Base-by-base conservation (phyloP, 1,140 invertebrate genomes). In the Hypsibius dujardini region DNA sequence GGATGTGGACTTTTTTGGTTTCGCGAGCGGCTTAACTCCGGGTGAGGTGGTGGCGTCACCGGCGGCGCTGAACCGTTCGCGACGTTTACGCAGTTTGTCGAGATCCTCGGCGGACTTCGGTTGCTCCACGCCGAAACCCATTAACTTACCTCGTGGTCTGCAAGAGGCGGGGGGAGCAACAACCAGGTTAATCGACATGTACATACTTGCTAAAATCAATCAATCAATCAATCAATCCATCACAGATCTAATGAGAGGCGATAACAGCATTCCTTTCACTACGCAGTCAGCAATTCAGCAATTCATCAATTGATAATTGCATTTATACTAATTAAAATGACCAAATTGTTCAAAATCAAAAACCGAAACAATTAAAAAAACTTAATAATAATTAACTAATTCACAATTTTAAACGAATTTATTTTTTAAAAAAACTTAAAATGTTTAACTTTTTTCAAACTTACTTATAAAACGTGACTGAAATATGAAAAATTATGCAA, bases 61-160 rank as follows among this genome's bases (percentile, higher is more conserved):
- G 12, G 42, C 42, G 62, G 12, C 62, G 42, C 62, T 42, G 62
- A 67, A 67, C 12, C 62, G 62, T 42, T 67, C 62, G 12, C 45
- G 62, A 12, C 62, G 62, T 3, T 45, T 12, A 45, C 62, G 62
- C 12, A 67, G 62, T 7, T 45, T 12, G 3, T 12, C 62, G 12
- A 15, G 62, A 15, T 67, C 62, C 3, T 12, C 62, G 12, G 12
- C 62, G 3, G 62, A 15, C 62, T 15, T 67, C 12, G 62, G 62
- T 7, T 12, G 3, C 42, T 67, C 62, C 3, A 42, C 42, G 42
- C 62, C 62, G 12, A 67, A 15, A 67, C 62, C 62, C 62, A 67
- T 12, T 67, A 67, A 67, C 62, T 67, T 67, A 67, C 62, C 62
- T 15, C 62, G 62, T 3, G 62, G 12, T 3, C 62, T 67, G 62